Percentiles rank a stretch among this genome's conserved stretches.
These are phyloP conservation scores for Empidonax traillii DNA, from an alignment of 2,113 vertebrate genomes.

Conservation along the genomic window DNA sequence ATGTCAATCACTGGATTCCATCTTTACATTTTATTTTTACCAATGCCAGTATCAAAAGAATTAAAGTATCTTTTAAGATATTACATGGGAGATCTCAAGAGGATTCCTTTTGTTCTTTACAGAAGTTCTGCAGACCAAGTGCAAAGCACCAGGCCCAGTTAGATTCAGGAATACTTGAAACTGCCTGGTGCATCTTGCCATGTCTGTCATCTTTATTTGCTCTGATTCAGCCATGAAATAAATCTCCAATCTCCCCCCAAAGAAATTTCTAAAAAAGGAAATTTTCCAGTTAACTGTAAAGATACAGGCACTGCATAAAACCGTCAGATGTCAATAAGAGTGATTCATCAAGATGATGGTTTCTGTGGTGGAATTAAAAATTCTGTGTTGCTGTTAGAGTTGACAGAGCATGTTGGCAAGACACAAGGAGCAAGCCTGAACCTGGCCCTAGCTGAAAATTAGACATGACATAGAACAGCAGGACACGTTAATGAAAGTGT, in stretches of 20 bases:
- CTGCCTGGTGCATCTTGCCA: not conserved
- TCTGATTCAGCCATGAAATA: not conserved
- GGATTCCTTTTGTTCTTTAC: not conserved
- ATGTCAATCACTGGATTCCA: not conserved
- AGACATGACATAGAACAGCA: not conserved
- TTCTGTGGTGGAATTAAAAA: not conserved
- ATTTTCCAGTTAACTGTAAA: not conserved
- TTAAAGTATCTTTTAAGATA: not conserved
- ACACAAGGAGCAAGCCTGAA: not conserved
- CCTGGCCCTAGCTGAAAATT: not conserved
- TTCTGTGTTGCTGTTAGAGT: not conserved
- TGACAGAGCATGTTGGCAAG: not conserved
- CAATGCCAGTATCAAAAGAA: not conserved
- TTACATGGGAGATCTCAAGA: not conserved
- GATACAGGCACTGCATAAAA: not conserved
- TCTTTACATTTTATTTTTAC: not conserved
- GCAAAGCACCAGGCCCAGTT: not conserved
- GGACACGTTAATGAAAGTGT: conserved; percentile 3
- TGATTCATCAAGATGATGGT: not conserved
- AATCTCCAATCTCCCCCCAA: not conserved
- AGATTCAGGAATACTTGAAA: not conserved
- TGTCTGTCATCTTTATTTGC: not conserved
- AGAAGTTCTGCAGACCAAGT: not conserved
- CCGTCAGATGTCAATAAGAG: not conserved
- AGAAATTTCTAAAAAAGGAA: not conserved